These are phyloP conservation scores for Allophyes oxyacanthae DNA, from an alignment of 2,888 invertebrate species.

Conservation along the genomic window DNA sequence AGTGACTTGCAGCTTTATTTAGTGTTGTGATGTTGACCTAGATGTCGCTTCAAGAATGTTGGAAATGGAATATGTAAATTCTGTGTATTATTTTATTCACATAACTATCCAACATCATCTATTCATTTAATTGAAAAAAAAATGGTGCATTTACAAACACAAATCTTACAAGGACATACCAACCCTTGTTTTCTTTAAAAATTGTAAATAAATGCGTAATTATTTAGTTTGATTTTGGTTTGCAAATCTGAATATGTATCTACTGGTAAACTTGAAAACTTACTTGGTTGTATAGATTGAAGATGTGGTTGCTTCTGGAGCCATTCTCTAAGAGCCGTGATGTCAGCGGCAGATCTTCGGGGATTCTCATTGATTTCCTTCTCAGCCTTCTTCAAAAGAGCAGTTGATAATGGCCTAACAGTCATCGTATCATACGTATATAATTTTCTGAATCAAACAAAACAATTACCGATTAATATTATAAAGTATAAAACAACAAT, in stretches of 20 bases:
- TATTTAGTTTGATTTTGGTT: not conserved
- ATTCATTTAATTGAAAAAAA: no score
- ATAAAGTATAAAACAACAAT: no score
- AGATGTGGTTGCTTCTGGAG: slow-evolving; percentile 86
- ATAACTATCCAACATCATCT: no score
- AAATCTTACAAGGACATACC: no score
- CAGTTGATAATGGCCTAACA: slow-evolving; percentile 72
- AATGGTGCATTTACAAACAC: no score
- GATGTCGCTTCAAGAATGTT: slow-evolving; percentile 27
- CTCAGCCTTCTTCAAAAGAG: slow-evolving; percentile 78
- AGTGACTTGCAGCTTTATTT: not conserved
- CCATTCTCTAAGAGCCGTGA: slow-evolving; percentile 83
- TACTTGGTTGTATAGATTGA: slow-evolving; percentile 76
- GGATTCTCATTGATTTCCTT: slow-evolving; percentile 86
- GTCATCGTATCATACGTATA: slow-evolving; percentile 58
- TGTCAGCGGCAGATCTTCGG: slow-evolving; percentile 69
- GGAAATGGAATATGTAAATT: no score
- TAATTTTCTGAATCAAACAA: slow-evolving; percentile 8
- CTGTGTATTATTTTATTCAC: no score
- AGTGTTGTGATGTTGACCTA: slow-evolving; percentile 1
- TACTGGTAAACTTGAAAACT: slow-evolving; percentile 46
- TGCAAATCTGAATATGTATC: not conserved
- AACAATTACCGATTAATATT: no score
- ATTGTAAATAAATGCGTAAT: no score
- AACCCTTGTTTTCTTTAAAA: no score